Evolutionary conservation across 2,797 vertebrate species (phyloP).

Genomic region (Huso huso): DNA sequence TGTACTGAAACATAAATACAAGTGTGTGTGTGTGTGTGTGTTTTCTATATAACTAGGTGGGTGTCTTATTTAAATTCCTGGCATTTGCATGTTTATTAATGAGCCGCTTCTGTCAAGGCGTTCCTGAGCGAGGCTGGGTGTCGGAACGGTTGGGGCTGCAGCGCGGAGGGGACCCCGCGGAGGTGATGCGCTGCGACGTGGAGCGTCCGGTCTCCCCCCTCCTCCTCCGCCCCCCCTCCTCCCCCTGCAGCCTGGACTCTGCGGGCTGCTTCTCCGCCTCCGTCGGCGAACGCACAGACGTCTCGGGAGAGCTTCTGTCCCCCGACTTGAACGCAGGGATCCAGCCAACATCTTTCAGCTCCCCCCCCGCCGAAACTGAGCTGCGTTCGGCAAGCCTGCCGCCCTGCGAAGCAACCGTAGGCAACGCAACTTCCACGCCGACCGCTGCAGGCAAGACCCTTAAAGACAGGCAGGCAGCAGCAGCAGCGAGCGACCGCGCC

Average conservation of each 20-base stretch:
- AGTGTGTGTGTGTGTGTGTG: neutral
- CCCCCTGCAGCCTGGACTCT: constrained; percentile 21
- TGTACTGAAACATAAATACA: neutral
- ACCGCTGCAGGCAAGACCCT: neutral
- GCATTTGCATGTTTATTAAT: neutral
- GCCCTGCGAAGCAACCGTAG: neutral
- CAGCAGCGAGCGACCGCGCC: neutral
- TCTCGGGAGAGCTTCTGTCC: constrained; percentile 19
- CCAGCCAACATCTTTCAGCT: neutral
- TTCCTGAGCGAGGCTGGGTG: constrained; percentile 14
- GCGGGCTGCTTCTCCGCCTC: constrained; percentile 22
- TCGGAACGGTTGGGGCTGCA: constrained; percentile 8
- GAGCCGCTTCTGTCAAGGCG: constrained; percentile 18
- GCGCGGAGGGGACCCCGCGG: constrained; percentile 14
- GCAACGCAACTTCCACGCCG: no score
- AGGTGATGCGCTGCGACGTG: constrained; percentile 28
- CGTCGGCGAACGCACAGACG: constrained; percentile 18
- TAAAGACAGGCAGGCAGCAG: neutral
- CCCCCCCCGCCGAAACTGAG: neutral
- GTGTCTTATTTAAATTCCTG: no score
- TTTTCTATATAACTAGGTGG: no score
- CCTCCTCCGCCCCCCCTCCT: constrained; percentile 6
- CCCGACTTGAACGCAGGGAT: constrained; percentile 11
- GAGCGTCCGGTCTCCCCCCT: constrained; percentile 18
- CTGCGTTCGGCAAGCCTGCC: neutral